Conservation (phyloP, 1,140 invertebrate species). For the Ladona fulva region DNA sequence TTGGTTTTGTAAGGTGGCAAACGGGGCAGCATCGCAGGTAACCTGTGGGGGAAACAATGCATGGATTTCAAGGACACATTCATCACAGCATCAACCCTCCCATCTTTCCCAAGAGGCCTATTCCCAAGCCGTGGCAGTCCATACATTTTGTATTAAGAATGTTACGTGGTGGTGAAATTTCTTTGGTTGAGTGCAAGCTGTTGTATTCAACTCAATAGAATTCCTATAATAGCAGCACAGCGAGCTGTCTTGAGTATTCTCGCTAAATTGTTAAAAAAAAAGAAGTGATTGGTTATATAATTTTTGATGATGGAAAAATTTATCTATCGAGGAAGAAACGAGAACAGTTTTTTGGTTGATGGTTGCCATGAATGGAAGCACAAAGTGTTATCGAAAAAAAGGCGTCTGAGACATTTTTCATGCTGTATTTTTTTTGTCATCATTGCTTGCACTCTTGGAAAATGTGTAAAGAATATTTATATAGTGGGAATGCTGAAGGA, state of each 20-base stretch:
- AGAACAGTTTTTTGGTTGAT: neutral
- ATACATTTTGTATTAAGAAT: too few species aligned
- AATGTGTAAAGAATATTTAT: conserved; percentile 8
- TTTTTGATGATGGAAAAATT: neutral
- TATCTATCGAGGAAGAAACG: neutral
- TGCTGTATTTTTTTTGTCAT: neutral
- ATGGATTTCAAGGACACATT: too few species aligned
- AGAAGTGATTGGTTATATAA: neutral
- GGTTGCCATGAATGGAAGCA: neutral
- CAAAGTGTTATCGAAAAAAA: conserved; percentile 1
- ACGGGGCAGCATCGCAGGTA: too few species aligned
- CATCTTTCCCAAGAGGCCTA: too few species aligned
- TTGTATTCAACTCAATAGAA: neutral
- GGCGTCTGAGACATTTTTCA: conserved; percentile 7
- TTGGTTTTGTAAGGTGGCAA: too few species aligned
- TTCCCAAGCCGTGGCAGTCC: too few species aligned
- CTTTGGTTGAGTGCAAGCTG: neutral
- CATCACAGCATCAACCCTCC: too few species aligned
- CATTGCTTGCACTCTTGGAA: neutral
- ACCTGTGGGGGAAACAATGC: too few species aligned
- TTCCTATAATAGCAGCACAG: neutral
- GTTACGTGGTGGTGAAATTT: neutral
- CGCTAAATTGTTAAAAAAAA: neutral
- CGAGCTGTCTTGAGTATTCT: neutral
- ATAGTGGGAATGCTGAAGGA: conserved; percentile 4